Conservation (phyloP, 2,113 vertebrate genomes). For the Macquaria ambigua region DNA sequence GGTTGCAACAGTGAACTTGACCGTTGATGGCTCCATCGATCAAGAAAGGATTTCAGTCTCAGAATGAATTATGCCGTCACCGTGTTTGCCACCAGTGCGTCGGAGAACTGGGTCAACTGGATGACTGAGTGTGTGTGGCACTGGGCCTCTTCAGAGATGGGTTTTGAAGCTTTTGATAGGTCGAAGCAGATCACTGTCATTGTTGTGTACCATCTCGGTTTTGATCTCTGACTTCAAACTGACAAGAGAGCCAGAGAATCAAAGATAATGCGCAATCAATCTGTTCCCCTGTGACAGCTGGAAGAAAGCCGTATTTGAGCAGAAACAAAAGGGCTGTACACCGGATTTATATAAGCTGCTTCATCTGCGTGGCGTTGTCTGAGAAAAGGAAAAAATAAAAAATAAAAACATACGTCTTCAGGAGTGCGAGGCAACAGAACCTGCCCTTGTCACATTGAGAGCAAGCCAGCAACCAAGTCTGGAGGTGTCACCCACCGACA, state of each 20-base stretch:
- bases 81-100: slow-evolving; percentile 72
- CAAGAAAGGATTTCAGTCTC: slow-evolving; percentile 78
- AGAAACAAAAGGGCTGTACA: slow-evolving; percentile 68
- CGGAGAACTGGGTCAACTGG: slow-evolving; percentile 82
- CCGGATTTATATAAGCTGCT: slow-evolving; percentile 64
- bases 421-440: slow-evolving; percentile 30
- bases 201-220: slow-evolving; percentile 41
- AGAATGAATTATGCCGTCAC: slow-evolving; percentile 78
- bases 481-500: slow-evolving; percentile 51
- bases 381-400: not conserved
- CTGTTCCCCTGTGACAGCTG: slow-evolving; percentile 46
- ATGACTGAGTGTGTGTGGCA: slow-evolving; percentile 61
- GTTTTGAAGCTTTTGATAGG: slow-evolving; percentile 66
- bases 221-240: slow-evolving; percentile 66
- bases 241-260: slow-evolving; percentile 56
- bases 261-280: slow-evolving; percentile 64
- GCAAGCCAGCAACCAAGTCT: slow-evolving; percentile 38
- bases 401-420: slow-evolving; percentile 39
- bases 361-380: slow-evolving; percentile 29
- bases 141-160: slow-evolving; percentile 37
- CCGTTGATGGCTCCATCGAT: slow-evolving; percentile 83
- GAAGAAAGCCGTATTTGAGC: slow-evolving; percentile 52
- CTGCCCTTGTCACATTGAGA: slow-evolving; percentile 63
- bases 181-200: slow-evolving; percentile 68
- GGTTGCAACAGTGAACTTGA: slow-evolving; percentile 75